Percentiles rank a stretch among this genome's conserved stretches.
Evolutionary conservation across 2,888 invertebrate species (phyloP).

Genomic region (Iphiclides podalirius): DNA sequence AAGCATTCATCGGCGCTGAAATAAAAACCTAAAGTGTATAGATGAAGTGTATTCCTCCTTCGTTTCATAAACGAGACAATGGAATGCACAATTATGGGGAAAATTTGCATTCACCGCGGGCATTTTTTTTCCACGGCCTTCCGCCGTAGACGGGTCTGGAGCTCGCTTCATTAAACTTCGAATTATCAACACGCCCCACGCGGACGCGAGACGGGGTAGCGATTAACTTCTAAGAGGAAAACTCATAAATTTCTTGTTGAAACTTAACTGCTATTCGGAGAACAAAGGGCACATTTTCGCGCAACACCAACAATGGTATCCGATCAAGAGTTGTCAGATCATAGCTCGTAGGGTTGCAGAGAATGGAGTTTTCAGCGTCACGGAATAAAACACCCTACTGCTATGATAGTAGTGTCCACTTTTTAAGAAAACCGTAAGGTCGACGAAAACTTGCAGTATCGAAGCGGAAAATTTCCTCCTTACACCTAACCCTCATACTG

Average conservation of each 20-base stretch:
- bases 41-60: slow-evolving; percentile 41
- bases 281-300: slow-evolving; percentile 54
- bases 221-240: slow-evolving; percentile 48
- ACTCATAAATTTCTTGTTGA: slow-evolving; percentile 36
- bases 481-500: slow-evolving; percentile 55
- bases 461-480: slow-evolving; percentile 59
- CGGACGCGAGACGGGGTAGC: slow-evolving; percentile 63
- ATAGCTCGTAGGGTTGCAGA: slow-evolving; percentile 65
- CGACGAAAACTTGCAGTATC: slow-evolving; percentile 32
- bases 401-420: slow-evolving; percentile 24
- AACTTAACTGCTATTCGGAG: slow-evolving; percentile 38
- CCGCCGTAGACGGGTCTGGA: slow-evolving; percentile 61
- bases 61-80: slow-evolving; percentile 71
- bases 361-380: slow-evolving; percentile 47
- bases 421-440: not conserved
- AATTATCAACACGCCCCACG: slow-evolving; percentile 70
- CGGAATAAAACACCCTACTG: slow-evolving; percentile 38
- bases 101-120: slow-evolving; percentile 69
- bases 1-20: slow-evolving; percentile 24
- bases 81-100: slow-evolving; percentile 71
- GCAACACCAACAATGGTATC: slow-evolving; percentile 51
- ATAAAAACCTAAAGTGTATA: slow-evolving; percentile 28
- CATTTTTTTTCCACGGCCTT: slow-evolving; percentile 67
- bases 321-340: slow-evolving; percentile 61
- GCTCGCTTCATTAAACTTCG: slow-evolving; percentile 74